A percentile compares a stretch with the other conserved stretches of the same genome.
These are phyloP conservation scores for Temnothorax nylanderi DNA, from an alignment of 1,140 invertebrate species.

Conservation along the genomic window DNA sequence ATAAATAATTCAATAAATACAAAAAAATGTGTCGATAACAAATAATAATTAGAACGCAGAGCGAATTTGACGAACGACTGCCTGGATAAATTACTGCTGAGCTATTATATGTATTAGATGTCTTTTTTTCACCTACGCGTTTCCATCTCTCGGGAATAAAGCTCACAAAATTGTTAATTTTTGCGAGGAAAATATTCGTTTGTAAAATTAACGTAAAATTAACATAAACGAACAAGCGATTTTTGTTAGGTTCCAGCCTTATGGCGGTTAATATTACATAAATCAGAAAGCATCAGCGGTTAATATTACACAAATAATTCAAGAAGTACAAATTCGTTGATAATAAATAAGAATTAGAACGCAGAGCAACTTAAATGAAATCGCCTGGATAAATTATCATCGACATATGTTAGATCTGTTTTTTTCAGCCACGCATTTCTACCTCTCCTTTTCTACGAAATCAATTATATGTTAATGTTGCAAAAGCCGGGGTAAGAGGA, in stretches of 20 bases:
- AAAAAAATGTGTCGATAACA: neutral
- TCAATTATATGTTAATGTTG: neutral
- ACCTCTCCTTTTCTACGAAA: neutral
- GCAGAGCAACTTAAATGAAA: neutral
- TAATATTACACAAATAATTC: neutral
- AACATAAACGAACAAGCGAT: neutral
- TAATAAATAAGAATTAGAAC: conserved; percentile 12
- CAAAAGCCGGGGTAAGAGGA: neutral
- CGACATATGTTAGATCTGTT: neutral
- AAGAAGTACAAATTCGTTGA: neutral
- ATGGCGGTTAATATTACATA: neutral
- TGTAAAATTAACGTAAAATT: neutral
- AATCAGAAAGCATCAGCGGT: neutral
- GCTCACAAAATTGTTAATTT: neutral
- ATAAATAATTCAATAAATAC: neutral
- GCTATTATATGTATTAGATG: neutral
- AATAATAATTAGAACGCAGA: neutral
- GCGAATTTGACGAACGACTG: neutral
- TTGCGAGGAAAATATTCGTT: neutral
- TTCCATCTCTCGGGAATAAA: neutral
- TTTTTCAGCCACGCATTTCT: neutral
- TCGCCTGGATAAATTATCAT: neutral
- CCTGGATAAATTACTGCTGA: neutral
- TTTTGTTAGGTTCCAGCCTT: neutral
- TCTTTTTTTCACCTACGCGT: neutral